Conservation (phyloP, 2,113 vertebrate genomes). For the Panurus biarmicus region DNA sequence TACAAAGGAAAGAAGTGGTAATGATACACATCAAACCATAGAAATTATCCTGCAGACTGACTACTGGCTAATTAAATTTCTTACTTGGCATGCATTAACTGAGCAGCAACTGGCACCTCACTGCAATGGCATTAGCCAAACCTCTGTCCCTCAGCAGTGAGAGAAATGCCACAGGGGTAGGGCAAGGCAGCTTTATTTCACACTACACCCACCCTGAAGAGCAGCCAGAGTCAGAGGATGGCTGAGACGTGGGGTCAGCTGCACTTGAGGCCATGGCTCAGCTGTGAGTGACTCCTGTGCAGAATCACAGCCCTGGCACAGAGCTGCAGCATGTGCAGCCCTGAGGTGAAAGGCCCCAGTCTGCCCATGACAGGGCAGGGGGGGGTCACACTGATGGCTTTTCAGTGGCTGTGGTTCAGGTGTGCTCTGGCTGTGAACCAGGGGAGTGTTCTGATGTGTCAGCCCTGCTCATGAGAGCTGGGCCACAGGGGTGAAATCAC, state of each 20-base stretch:
- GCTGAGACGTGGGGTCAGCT: accelerated
- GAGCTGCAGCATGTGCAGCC: not conserved
- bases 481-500: not conserved
- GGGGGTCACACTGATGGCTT: not conserved
- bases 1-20: not conserved
- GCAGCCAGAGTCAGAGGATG: not conserved
- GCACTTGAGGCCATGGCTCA: not conserved
- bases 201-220: not conserved
- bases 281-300: not conserved
- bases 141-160: not conserved
- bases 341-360: not conserved
- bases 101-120: not conserved
- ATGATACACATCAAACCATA: not conserved
- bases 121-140: not conserved
- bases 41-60: not conserved
- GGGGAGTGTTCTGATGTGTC: not conserved
- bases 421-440: not conserved
- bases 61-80: slow-evolving; percentile 29
- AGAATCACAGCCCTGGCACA: not conserved
- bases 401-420: not conserved
- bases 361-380: not conserved
- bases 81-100: slow-evolving; percentile 5
- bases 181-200: not conserved
- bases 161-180: not conserved
- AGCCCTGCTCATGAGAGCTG: not conserved